A percentile compares a stretch with the other conserved stretches of the same genome.
Evolutionary conservation across 2,888 invertebrate species (phyloP).

Genomic region (Scotopteryx bipunctaria): DNA sequence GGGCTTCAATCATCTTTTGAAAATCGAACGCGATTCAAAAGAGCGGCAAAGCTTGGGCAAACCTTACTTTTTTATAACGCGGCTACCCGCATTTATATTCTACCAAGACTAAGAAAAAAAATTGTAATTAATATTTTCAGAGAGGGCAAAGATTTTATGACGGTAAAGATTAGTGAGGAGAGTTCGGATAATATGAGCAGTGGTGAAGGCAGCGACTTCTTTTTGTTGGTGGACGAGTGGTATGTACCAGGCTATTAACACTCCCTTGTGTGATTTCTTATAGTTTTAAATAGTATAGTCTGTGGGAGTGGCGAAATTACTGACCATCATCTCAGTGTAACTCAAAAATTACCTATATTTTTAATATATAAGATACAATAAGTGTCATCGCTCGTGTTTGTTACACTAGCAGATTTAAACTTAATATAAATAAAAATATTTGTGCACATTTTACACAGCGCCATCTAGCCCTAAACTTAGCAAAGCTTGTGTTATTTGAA

Average conservation of each 20-base stretch:
- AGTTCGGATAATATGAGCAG: slow-evolving; percentile 61
- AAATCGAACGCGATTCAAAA: slow-evolving; percentile 16
- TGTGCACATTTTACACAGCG: too few relatives aligned
- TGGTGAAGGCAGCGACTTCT: slow-evolving; percentile 66
- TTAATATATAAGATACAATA: too few relatives aligned
- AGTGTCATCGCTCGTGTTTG: too few relatives aligned
- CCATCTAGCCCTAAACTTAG: too few relatives aligned
- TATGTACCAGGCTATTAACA: slow-evolving; percentile 65
- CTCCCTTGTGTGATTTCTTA: slow-evolving; percentile 32
- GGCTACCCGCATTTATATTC: too few relatives aligned
- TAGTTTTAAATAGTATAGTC: slow-evolving; percentile 20
- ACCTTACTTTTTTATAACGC: slow-evolving; percentile 26
- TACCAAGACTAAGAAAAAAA: slow-evolving; percentile 30
- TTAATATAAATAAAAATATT: too few relatives aligned
- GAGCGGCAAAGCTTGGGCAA: slow-evolving; percentile 31
- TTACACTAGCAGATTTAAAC: too few relatives aligned
- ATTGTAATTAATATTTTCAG: slow-evolving; percentile 71
- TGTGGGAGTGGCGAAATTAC: slow-evolving; percentile 35
- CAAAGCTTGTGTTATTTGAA: too few relatives aligned
- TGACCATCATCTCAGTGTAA: too few relatives aligned
- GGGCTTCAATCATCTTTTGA: slow-evolving; percentile 40
- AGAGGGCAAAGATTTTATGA: slow-evolving; percentile 68
- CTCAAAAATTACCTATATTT: too few relatives aligned
- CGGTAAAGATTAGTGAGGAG: slow-evolving; percentile 73
- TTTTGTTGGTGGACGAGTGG: slow-evolving; percentile 68